Evolutionary conservation across 2,888 invertebrate genomes (phyloP), one percentile per base, ranked within the genome.

Genomic region (Zhengitettix transpicula): DNA sequence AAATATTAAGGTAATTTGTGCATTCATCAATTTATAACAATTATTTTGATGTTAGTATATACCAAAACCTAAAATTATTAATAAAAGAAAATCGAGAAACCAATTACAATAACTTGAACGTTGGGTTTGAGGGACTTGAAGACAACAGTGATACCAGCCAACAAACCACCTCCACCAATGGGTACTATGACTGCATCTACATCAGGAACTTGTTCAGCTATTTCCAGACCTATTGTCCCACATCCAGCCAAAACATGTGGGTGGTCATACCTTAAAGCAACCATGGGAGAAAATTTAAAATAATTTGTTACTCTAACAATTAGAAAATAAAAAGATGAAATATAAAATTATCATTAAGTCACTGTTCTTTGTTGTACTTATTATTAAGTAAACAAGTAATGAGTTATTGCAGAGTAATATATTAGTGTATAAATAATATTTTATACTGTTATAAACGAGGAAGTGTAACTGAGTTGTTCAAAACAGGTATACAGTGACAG

Each of bases 141-240:
- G 2, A 93, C 95, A 0, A 90, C 81, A 7, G 91, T 90, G 12
- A 91, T 82, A 0, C 96, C 96, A 0, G 96, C 95, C 57, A 97
- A 81, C 2, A 96, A 77, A 0, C 96, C 95, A 1, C 88, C 93
- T n/a, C 95, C 96, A 0, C 96, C 96, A 0, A 94, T 89, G 0
- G 96, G 96, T n/a, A 96, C 84, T 28, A 96, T 77, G 40, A 95
- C 54, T 1, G 61, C 61, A 41, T 63, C 61, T 17, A 61, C 53
- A 15, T 63, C 52, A 1, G 59, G 58, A 14, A 60, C 54, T n/a
- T 63, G 56, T 42, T 61, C 61, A 15, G 60, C 41, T n/a, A 61
- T 58, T 57, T 63, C 63, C 44, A 60, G 40, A 40, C 58, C 61
- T n/a, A 59, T 28, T n/a, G 60, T 63, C 15, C 61, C 63, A 41